Conservation (phyloP, 2,113 vertebrate genomes). For the Arizona elegans region DNA sequence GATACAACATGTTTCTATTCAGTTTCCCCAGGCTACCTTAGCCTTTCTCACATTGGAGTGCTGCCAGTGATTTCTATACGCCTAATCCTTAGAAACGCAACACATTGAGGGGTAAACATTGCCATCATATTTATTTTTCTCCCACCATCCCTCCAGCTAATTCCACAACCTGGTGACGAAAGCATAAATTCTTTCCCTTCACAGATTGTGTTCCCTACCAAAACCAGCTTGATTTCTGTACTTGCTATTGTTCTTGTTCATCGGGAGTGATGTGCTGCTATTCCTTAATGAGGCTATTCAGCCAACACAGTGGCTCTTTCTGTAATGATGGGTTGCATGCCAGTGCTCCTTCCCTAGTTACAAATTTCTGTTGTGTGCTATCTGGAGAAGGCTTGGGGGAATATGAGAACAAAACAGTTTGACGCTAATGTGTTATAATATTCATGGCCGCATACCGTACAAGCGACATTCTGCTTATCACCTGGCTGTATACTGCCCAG, state of each 20-base stretch:
- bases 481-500: slow-evolving; percentile 57
- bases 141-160: background rate
- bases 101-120: background rate
- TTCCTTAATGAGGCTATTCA: slow-evolving; percentile 39
- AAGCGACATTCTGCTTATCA: slow-evolving; percentile 54
- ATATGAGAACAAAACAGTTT: slow-evolving; percentile 22
- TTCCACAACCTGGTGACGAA: slow-evolving; percentile 17
- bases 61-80: background rate
- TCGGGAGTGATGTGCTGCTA: background rate
- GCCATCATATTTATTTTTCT: background rate
- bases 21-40: background rate
- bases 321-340: slow-evolving; percentile 17
- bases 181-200: slow-evolving; percentile 1
- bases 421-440: slow-evolving; percentile 50
- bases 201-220: slow-evolving; percentile 17
- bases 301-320: slow-evolving; percentile 24
- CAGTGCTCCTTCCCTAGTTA: slow-evolving; percentile 25
- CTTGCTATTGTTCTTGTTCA: slow-evolving; percentile 25
- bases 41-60: background rate
- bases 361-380: slow-evolving; percentile 14
- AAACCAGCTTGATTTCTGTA: slow-evolving; percentile 10
- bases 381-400: background rate
- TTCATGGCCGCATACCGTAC: slow-evolving; percentile 47
- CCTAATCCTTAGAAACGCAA: background rate
- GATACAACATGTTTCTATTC: background rate